Conservation (phyloP, 2,888 invertebrate species). For the Lamellibrachia satsuma region DNA sequence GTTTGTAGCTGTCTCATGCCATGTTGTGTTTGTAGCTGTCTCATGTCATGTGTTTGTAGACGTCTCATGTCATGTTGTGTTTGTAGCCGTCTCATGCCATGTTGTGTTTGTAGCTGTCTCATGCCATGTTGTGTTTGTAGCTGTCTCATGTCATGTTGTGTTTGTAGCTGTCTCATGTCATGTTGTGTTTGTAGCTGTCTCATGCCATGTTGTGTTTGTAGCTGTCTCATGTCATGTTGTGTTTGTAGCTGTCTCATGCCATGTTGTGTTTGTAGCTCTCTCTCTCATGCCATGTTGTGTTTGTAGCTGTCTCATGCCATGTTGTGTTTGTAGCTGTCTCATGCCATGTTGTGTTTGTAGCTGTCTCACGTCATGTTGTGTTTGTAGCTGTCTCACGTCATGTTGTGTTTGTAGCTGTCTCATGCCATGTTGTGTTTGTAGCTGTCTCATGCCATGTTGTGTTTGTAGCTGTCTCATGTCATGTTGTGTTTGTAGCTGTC, state of each 20-base stretch:
- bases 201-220: too few species aligned
- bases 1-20: background rate
- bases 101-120: background rate
- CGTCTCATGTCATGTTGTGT: background rate
- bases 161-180: background rate
- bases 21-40: background rate
- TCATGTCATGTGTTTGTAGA: too few species aligned
- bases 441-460: background rate
- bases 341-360: background rate
- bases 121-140: background rate
- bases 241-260: background rate
- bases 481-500: background rate
- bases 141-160: background rate
- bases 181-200: background rate
- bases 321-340: background rate
- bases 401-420: background rate
- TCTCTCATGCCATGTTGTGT: background rate
- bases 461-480: background rate
- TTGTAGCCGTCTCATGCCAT: background rate
- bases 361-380: too few species aligned
- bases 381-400: background rate
- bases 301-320: background rate
- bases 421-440: background rate
- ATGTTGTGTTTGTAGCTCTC: too few species aligned
- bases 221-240: background rate